Evolutionary conservation across 2,888 invertebrate genomes (phyloP), one percentile per base, ranked within the genome.

Genomic region (Sesia bembeciformis): DNA sequence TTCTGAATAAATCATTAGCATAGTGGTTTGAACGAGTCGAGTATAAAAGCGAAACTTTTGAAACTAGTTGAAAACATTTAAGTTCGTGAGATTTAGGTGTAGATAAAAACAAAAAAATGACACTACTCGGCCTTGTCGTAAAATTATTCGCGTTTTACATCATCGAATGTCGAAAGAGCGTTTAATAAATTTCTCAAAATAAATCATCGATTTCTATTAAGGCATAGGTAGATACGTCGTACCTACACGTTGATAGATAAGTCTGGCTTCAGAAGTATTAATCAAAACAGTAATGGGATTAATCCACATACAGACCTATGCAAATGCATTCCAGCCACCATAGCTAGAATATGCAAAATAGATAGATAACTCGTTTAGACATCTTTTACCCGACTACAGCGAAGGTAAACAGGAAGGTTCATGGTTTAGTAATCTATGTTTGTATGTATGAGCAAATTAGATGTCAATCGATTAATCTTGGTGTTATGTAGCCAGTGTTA

Each of bases 271-370:
- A 69, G 70, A 72, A 62, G 64, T 68, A 73, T 75, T 78, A 81
- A 81, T 81, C 70, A 70, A 64, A 66, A 50, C 68, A 73, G 73
- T 74, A 72, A 72, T 71, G 73, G 73, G 67, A 46, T 46, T 70
- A 73, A 68, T 66, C 67, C 61, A 65, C 67, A 72, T 74, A 68
- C 74, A 71, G 78, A 74, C 76, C 74, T 81, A 84, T 85, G 84
- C 83, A 83, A 85, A 85, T 84, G 78, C 76, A 78, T 71, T 78
- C 23, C 23, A 23, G 23, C 23, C 23, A 23, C 23, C 23, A 23
- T 23, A 23, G 23, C 23, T 23, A 23, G 23, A 23, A 23, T 23
- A 23, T 23, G 23, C 23, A 23, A 23, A 23, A 23, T 23, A 23
- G 23, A 23, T 23, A 23, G 23, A 23, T 23, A 23, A 23, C 23